Evolutionary conservation across 2,797 vertebrate genomes (phyloP).

Genomic region (Sitta carolinensis): DNA sequence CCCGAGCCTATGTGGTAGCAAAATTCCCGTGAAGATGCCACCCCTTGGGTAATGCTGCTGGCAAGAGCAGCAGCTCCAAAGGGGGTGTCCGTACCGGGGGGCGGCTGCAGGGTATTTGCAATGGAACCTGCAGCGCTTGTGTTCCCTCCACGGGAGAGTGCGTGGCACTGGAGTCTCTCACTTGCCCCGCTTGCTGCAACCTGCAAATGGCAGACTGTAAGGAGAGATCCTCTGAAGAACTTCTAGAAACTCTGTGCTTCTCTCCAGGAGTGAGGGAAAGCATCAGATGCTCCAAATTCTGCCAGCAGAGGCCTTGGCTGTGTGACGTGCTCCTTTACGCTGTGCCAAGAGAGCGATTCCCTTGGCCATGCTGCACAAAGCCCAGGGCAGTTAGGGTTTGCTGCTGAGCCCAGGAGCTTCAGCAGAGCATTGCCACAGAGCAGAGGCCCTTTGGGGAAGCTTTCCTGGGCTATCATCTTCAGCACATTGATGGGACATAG

Average conservation of each 20-base stretch:
- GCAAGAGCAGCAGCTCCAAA: background rate
- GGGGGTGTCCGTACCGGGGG: background rate
- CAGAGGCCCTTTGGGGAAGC: background rate
- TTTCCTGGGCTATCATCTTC: background rate
- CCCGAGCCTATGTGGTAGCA: accelerated
- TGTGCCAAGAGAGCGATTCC: no score
- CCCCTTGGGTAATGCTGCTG: background rate
- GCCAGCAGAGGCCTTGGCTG: no score
- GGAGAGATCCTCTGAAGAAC: no score
- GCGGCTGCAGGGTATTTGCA: background rate
- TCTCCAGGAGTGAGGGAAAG: no score
- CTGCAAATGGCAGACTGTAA: no score
- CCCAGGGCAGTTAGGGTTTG: background rate
- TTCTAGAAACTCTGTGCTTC: no score
- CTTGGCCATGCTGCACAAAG: no score
- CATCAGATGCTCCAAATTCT: no score
- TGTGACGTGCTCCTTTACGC: no score
- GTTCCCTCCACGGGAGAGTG: background rate
- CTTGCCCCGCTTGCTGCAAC: background rate
- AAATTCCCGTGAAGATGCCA: background rate
- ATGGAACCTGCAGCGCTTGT: background rate
- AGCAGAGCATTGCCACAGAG: background rate
- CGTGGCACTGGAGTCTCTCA: background rate
- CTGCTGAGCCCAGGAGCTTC: background rate
- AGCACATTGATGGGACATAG: no score